These are phyloP conservation scores for Riparia riparia DNA, from an alignment of 2,113 vertebrate species.

Conservation along the genomic window DNA sequence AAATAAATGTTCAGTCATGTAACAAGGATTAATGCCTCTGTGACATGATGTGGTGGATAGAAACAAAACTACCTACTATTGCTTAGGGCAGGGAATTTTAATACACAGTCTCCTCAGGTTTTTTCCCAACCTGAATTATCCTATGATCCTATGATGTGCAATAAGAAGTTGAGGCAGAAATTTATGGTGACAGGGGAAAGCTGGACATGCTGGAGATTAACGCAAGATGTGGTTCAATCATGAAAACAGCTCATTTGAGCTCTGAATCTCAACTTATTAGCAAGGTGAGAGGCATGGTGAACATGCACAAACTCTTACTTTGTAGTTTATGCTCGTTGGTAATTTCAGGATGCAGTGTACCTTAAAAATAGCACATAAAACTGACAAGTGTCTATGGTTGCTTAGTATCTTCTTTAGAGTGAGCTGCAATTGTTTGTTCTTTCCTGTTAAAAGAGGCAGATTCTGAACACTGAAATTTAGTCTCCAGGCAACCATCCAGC, in stretches of 20 bases:
- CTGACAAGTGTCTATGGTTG: neutral
- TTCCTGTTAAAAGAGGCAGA: neutral
- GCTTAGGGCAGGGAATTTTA: neutral
- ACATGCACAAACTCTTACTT: neutral
- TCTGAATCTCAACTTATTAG: neutral
- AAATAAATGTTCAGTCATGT: neutral
- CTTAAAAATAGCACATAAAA: neutral
- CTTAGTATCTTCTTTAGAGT: neutral
- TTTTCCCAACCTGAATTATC: neutral
- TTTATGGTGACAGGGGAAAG: neutral
- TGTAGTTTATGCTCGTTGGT: neutral
- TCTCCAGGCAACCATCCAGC: conserved; percentile 64
- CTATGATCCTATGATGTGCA: neutral
- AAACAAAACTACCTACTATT: neutral
- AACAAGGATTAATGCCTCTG: neutral
- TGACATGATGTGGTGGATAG: neutral
- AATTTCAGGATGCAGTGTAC: neutral
- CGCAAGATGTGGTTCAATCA: neutral
- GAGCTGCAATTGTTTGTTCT: neutral
- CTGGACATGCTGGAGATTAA: neutral
- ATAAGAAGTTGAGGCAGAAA: neutral
- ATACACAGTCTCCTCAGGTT: neutral
- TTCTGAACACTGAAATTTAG: conserved; percentile 9
- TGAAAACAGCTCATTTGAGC: neutral
- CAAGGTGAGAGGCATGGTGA: neutral